Evolutionary conservation across 2,113 vertebrate species (phyloP), one percentile per base, ranked within the genome.

Genomic region (Symphodus melops): DNA sequence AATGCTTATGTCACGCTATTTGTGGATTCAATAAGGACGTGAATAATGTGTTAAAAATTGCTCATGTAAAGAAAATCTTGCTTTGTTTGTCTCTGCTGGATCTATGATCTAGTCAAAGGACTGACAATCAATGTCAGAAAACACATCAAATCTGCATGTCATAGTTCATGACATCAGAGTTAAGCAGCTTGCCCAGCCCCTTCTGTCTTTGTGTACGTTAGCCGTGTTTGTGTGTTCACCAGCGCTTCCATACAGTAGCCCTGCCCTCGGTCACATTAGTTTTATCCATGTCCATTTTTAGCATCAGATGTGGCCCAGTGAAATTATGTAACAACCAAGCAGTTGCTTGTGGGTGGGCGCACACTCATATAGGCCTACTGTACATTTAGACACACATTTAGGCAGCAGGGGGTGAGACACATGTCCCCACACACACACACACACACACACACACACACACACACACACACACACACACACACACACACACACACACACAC

Each of bases 231-330:
- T 42, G 48, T 19, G 5, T 17, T 28, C 19, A 19, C 64, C 17
- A 37, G 36, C 63, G 73, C 66, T 49, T 77, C 36, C 25, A 48
- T 82, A 81, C 86, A 84, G 83, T 86, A 86, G 81, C 48, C 61
- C 49, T 81, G 75, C 77, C 77, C 76, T 82, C 42, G 87, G 93
- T 94, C 93, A 95, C 92, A 94, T 89, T 91, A 84, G 79, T 89
- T 91, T 92, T 86, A 91, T 91, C 88, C 67, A 75, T 66, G 75
- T 89, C 89, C 90, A 91, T 89, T 93, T 94, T 92, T 92, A 93
- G 91, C 75, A 85, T 93, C 89, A 87, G 84, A 86, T 90, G 77
- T 85, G 90, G 91, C 90, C 92, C 91, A 87, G 91, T 60, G 93
- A 87, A 88, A 86, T 93, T 89, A 89, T 66, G 44, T 88, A 93